These are phyloP conservation scores for Halictus rubicundus DNA, from an alignment of 1,140 invertebrate genomes.

Conservation along the genomic window DNA sequence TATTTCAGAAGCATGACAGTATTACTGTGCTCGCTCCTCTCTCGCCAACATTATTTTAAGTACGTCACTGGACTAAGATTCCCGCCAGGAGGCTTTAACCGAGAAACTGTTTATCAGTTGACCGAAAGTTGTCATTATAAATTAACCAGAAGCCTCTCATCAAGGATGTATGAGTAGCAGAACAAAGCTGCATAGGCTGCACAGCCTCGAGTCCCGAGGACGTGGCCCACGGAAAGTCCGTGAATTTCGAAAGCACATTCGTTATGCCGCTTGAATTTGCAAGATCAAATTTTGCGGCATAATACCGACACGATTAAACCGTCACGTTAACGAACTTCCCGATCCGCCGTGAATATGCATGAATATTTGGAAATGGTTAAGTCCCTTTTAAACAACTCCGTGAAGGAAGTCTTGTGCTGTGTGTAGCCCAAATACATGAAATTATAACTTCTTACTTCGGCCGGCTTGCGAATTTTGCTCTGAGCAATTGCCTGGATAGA, in stretches of 20 bases:
- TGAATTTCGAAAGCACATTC: conserved; percentile 43
- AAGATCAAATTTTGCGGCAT: conserved; percentile 56
- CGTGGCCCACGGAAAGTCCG: background rate
- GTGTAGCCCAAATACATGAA: conserved; percentile 39
- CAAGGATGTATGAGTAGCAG: background rate
- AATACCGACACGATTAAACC: conserved; percentile 59
- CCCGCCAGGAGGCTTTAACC: no score
- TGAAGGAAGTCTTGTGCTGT: conserved; percentile 33
- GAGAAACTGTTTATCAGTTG: no score
- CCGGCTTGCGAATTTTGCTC: background rate
- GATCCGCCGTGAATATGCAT: conserved; percentile 51
- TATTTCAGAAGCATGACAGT: no score
- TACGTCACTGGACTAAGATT: no score
- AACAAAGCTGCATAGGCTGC: background rate
- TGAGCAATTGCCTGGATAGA: conserved; percentile 2
- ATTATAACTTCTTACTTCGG: conserved; percentile 42
- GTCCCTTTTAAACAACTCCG: conserved; percentile 55
- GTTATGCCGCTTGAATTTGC: conserved; percentile 43
- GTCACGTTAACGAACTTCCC: conserved; percentile 52
- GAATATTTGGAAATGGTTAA: conserved; percentile 57
- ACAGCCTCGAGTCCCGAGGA: background rate
- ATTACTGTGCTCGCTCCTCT: no score
- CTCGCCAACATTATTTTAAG: no score
- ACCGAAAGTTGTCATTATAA: no score
- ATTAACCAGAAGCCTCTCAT: background rate